Evolutionary conservation across 2,797 vertebrate genomes (phyloP).

Genomic region (Lutjanus campechanus): DNA sequence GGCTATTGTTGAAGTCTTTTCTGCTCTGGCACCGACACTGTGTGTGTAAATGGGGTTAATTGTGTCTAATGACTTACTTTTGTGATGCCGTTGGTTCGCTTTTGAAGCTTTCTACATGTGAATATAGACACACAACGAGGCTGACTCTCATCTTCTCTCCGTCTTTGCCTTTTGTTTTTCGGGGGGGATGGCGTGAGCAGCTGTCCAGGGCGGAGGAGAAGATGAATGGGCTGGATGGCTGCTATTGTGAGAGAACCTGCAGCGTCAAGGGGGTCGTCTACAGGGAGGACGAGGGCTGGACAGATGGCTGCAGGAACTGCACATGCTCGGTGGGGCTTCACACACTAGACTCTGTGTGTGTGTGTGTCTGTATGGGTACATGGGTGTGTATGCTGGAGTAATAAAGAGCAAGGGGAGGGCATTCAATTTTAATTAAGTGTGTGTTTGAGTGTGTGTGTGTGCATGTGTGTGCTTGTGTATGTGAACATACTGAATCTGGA

Average conservation of each 20-base stretch:
- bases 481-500: conserved; percentile 8
- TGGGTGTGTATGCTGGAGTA: conserved; percentile 30
- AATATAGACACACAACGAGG: conserved; percentile 42
- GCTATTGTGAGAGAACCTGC: conserved; percentile 98
- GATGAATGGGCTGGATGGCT: conserved; percentile 97
- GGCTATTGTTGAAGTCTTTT: conserved; percentile 34
- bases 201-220: conserved; percentile 96
- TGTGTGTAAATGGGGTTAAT: conserved; percentile 37
- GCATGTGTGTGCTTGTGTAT: conserved; percentile 15
- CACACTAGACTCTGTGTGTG: conserved; percentile 17
- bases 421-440: conserved; percentile 49
- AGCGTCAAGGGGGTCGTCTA: conserved; percentile 92
- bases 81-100: conserved; percentile 33
- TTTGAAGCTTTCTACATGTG: conserved; percentile 30
- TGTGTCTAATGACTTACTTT: conserved; percentile 38
- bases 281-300: conserved; percentile 95
- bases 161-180: conserved; percentile 46
- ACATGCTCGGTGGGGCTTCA: conserved; percentile 92
- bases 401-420: conserved; percentile 27
- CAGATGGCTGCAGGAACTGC: conserved; percentile 98
- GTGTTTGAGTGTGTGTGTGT: conserved; percentile 10
- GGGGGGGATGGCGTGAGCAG: conserved; percentile 77
- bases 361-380: conserved; percentile 9
- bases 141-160: conserved; percentile 55
- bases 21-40: conserved; percentile 27